Evolutionary conservation across 2,797 vertebrate genomes (phyloP), one percentile per base, ranked within the genome.

Genomic region (Natrix natrix): DNA sequence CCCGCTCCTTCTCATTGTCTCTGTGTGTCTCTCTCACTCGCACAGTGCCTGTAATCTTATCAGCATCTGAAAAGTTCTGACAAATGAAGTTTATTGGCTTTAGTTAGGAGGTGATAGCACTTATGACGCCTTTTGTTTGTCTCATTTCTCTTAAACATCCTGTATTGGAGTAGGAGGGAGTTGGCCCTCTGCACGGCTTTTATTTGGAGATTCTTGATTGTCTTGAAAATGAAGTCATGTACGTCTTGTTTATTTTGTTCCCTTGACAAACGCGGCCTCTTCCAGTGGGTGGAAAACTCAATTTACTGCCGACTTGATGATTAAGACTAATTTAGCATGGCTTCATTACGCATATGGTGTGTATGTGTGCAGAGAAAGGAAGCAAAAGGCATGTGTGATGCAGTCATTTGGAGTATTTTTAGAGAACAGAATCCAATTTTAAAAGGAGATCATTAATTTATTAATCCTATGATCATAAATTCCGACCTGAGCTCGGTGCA

Each of bases 41-140:
- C 4, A 94, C 89, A 89, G 83, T 93, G 28, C 93, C 87, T 96
- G 88, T 48, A 95, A 60, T 94, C 83, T 94, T 96, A 95, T 96
- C 10, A 96, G 95, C 96, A 93, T 92, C 22, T 95, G 96, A 96
- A 95, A 94, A 88, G 60, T 22, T 20, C 28, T 94, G 60, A 12
- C 37, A 95, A 86, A 95, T 95, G 92, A 93, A 37, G 93, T 95
- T 95, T 96, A 96, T 94, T 95, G 86, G 55, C 43, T 93, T 37
- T 0, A 56, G 24, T 78, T 91, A 56, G 94, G 5, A 91, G 86
- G 2, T 91, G 37, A 48, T 92, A 87, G 52, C 28, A 92, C 95
- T 83, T 48, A 48, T 24, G 37, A 83, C 20, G 37, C 37, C 37
- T 83, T 83, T 83, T 83, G 74, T 83, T 24, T 83, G 8, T 20